These are phyloP conservation scores for Malacoraja senta DNA, from an alignment of 2,797 vertebrate species.

Conservation along the genomic window DNA sequence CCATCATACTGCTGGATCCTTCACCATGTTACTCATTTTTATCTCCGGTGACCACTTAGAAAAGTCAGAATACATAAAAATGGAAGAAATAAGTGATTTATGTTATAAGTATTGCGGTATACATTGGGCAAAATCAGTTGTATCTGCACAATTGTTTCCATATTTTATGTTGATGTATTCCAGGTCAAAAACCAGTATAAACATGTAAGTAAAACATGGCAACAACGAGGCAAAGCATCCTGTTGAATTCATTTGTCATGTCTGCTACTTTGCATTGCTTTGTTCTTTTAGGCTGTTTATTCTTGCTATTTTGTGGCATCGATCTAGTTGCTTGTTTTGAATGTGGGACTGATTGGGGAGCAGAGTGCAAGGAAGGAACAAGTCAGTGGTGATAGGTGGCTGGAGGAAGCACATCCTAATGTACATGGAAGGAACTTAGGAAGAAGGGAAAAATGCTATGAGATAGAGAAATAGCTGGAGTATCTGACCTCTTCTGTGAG, in stretches of 20 bases:
- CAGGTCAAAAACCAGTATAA: background rate
- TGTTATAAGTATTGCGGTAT: background rate
- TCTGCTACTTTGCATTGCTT: background rate
- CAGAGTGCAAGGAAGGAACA: background rate
- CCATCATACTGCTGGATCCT: background rate
- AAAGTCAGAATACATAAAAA: background rate
- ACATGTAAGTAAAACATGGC: background rate
- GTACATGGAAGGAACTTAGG: background rate
- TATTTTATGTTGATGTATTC: background rate
- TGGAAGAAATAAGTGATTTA: background rate
- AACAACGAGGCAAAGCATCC: background rate
- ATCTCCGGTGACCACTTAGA: background rate
- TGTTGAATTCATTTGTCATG: background rate
- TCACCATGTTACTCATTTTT: background rate
- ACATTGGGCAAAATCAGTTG: background rate
- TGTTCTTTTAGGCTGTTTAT: background rate
- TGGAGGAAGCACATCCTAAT: background rate
- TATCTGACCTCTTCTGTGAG: background rate
- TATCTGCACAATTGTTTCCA: background rate
- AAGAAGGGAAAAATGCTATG: background rate
- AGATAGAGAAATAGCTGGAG: background rate
- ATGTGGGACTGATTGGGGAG: background rate
- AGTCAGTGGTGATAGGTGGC: background rate
- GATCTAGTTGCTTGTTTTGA: background rate
- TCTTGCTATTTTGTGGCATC: background rate